phyloP scores from a whole-genome alignment of 2,797 vertebrate species.

The Lepus townsendii region DNA sequence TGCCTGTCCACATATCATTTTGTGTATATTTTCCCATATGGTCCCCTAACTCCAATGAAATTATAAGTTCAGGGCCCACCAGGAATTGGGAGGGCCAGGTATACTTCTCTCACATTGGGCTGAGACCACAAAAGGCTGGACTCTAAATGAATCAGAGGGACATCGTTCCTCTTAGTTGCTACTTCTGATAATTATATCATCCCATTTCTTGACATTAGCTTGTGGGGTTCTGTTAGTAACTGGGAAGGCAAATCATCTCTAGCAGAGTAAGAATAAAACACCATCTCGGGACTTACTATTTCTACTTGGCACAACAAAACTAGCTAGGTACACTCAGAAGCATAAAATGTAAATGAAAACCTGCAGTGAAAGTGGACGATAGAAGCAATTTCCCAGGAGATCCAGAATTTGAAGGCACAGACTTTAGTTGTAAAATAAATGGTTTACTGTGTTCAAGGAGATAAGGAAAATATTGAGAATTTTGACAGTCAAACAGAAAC shows the following conservation, averaged over 20 bases:
- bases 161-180: background rate
- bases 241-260: background rate
- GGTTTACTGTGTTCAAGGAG: background rate
- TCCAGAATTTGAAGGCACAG: background rate
- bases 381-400: background rate
- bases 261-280: background rate
- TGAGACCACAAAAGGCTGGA: background rate
- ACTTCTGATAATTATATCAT: background rate
- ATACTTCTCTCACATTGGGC: background rate
- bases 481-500: background rate
- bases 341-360: background rate
- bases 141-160: background rate
- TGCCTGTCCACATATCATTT: background rate
- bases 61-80: background rate
- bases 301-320: background rate
- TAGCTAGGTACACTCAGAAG: background rate
- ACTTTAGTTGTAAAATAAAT: background rate
- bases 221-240: background rate
- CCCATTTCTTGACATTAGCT: background rate
- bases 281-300: background rate
- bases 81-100: background rate
- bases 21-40: background rate
- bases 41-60: background rate
- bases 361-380: background rate
- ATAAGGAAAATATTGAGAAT: background rate